phyloP scores from a whole-genome alignment of 2,888 invertebrate genomes.

The Pyrochroa serraticornis region DNA sequence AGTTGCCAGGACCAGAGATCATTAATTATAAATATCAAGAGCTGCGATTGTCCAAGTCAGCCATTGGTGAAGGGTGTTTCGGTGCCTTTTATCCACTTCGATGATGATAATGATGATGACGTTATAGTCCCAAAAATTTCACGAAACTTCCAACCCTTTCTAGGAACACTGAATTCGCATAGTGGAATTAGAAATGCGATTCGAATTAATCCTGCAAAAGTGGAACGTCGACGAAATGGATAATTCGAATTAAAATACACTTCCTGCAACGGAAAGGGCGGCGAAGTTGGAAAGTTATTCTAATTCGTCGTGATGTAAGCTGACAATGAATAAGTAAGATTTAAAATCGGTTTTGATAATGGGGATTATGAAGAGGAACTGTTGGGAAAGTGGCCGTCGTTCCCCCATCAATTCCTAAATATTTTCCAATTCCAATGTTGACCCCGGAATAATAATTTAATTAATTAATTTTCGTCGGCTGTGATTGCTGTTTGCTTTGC shows the following conservation, averaged over 20 bases:
- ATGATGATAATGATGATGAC: too few species aligned
- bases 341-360: conserved; percentile 52
- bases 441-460: conserved; percentile 36
- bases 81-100: too few species aligned
- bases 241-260: conserved; percentile 23
- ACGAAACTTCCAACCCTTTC: too few species aligned
- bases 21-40: conserved; percentile 22
- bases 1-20: conserved; percentile 22
- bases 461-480: conserved; percentile 42
- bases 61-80: not conserved
- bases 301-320: conserved; percentile 51
- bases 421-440: conserved; percentile 23
- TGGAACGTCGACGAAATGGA: not conserved
- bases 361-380: conserved; percentile 29
- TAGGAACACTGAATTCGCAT: too few species aligned
- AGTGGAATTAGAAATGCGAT: too few species aligned
- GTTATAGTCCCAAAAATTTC: too few species aligned
- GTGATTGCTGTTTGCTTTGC: conserved; percentile 39
- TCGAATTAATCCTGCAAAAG: too few species aligned
- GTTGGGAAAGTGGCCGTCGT: not conserved
- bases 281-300: conserved; percentile 42
- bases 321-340: conserved; percentile 53
- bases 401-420: conserved; percentile 20
- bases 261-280: conserved; percentile 25
- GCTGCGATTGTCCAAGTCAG: conserved; percentile 17